Conservation (phyloP, 2,113 vertebrate species). For the Poeciliopsis turrubarensis region DNA sequence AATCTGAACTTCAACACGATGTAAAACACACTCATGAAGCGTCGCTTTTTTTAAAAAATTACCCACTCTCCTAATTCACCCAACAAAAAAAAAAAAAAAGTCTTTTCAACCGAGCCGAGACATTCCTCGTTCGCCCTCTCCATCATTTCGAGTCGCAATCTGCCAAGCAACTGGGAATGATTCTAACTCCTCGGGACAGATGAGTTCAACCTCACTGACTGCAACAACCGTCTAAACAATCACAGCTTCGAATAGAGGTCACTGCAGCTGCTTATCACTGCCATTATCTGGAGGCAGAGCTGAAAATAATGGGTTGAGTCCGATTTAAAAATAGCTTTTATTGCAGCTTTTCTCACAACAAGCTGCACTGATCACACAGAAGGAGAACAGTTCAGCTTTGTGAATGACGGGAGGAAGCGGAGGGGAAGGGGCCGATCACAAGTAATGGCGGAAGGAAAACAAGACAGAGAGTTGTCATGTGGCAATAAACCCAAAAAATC, state of each 20-base stretch:
- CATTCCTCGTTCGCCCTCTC: neutral
- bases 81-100: neutral
- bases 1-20: slow-evolving; percentile 20
- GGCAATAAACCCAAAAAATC: slow-evolving; percentile 11
- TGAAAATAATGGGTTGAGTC: slow-evolving; percentile 41
- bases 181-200: slow-evolving; percentile 26
- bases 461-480: slow-evolving; percentile 17
- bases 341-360: slow-evolving; percentile 61
- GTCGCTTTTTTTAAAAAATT: neutral
- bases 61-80: neutral
- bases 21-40: slow-evolving; percentile 29
- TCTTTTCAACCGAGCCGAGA: slow-evolving; percentile 3
- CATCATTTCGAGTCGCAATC: neutral
- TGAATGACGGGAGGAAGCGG: neutral
- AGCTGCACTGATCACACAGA: slow-evolving; percentile 60
- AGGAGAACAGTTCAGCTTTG: slow-evolving; percentile 29
- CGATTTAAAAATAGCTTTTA: slow-evolving; percentile 79
- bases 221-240: slow-evolving; percentile 17
- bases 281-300: slow-evolving; percentile 10
- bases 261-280: slow-evolving; percentile 8
- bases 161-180: neutral
- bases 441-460: neutral
- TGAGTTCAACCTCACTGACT: slow-evolving; percentile 32
- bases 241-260: slow-evolving; percentile 25
- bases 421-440: slow-evolving; percentile 10